Conservation (phyloP, 1,140 invertebrate species). For the Proales similis region DNA sequence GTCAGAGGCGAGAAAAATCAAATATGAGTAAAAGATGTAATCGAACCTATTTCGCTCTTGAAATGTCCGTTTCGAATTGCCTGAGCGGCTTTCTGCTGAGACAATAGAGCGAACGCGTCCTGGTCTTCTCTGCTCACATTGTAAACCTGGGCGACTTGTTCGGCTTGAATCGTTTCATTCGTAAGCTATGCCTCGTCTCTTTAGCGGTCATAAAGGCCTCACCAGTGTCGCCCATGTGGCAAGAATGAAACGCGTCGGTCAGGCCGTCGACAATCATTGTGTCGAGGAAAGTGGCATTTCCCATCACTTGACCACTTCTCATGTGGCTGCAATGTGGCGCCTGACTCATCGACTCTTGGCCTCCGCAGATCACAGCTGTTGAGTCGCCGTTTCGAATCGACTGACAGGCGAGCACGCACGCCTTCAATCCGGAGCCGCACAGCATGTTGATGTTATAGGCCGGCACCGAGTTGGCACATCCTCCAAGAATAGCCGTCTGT, state of each 20-base stretch:
- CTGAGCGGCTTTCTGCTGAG: slow-evolving; percentile 63
- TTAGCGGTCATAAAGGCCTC: slow-evolving; percentile 32
- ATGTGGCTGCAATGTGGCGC: slow-evolving; percentile 65
- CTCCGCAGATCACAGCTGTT: slow-evolving; percentile 68
- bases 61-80: slow-evolving; percentile 64
- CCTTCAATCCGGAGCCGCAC: slow-evolving; percentile 75
- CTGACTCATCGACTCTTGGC: slow-evolving; percentile 76
- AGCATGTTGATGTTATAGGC: slow-evolving; percentile 73
- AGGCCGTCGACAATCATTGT: slow-evolving; percentile 70
- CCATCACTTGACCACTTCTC: slow-evolving; percentile 65
- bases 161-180: slow-evolving; percentile 52
- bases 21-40: slow-evolving; percentile 40
- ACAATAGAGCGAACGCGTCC: slow-evolving; percentile 65
- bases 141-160: slow-evolving; percentile 69
- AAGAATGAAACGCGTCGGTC: slow-evolving; percentile 68
- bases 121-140: slow-evolving; percentile 65
- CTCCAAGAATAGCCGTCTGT: slow-evolving; percentile 69
- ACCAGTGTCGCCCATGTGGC: slow-evolving; percentile 80
- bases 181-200: not conserved
- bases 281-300: slow-evolving; percentile 62
- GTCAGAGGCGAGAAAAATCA: not conserved
- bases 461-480: slow-evolving; percentile 66
- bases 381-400: slow-evolving; percentile 65
- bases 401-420: slow-evolving; percentile 64
- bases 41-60: slow-evolving; percentile 52